A percentile compares a stretch with the other conserved stretches of the same genome.
phyloP scores from a whole-genome alignment of 2,113 vertebrate species.

The Coturnix japonica region DNA sequence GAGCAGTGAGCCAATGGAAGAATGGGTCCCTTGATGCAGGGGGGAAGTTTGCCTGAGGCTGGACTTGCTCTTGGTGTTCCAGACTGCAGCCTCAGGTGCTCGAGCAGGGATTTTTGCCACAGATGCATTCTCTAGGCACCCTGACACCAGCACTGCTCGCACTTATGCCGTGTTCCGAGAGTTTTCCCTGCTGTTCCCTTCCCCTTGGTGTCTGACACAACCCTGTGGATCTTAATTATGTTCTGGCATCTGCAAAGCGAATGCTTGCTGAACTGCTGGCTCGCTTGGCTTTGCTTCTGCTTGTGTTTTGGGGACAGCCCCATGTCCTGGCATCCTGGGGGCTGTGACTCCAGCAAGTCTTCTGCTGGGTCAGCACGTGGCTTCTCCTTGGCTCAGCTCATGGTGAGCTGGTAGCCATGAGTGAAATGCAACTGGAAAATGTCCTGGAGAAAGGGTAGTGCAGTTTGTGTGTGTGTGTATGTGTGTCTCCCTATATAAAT shows the following conservation, averaged over 20 bases:
- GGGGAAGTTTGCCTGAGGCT: not conserved
- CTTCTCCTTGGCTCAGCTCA: not conserved
- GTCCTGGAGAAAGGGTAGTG: not conserved
- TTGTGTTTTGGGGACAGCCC: not conserved
- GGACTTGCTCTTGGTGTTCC: not conserved
- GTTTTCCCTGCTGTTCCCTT: not conserved
- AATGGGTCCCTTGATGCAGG: not conserved
- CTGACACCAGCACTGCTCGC: fast-evolving
- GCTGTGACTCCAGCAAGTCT: not conserved
- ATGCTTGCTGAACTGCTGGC: not conserved
- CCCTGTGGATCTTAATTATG: slow-evolving; percentile 29
- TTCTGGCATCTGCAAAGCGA: fast-evolving
- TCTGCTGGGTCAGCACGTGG: not conserved
- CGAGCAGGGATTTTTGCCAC: not conserved
- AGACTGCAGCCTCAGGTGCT: no score
- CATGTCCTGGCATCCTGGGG: not conserved
- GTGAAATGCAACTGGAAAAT: not conserved
- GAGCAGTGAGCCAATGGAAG: not conserved
- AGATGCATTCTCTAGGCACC: not conserved
- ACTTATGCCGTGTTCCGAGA: not conserved
- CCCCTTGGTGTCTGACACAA: slow-evolving; percentile 10
- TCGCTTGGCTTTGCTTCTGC: not conserved
- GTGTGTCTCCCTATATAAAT: fast-evolving
- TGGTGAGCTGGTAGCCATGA: not conserved
- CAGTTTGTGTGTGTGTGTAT: not conserved